These are phyloP conservation scores for Podarcis siculus DNA, from an alignment of 2,797 vertebrate genomes.

Conservation along the genomic window DNA sequence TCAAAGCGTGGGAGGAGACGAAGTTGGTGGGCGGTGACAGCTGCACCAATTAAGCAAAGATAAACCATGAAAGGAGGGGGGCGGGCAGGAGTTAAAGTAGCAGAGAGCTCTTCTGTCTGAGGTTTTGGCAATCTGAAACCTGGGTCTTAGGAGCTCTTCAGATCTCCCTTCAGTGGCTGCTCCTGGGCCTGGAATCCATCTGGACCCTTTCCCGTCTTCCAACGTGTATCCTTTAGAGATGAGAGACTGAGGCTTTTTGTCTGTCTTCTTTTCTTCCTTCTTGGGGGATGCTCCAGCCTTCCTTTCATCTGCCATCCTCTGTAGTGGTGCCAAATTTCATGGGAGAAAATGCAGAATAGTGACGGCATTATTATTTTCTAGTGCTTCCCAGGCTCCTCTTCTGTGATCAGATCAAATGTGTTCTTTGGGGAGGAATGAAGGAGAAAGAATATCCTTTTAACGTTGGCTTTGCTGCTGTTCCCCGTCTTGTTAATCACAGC, in stretches of 20 bases:
- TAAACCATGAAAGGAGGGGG: neutral
- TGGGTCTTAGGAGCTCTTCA: neutral
- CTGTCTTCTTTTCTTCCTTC: neutral
- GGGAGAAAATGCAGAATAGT: neutral
- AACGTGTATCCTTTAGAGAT: neutral
- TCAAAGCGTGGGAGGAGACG: conserved; percentile 5
- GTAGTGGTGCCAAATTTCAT: conserved; percentile 5
- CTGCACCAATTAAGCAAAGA: conserved; percentile 29
- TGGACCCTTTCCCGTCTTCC: neutral
- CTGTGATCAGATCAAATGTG: neutral
- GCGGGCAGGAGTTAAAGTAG: conserved; percentile 10
- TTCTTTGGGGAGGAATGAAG: neutral
- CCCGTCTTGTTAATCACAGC: neutral
- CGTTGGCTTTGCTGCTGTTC: neutral
- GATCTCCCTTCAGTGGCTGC: neutral
- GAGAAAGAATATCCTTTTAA: neutral
- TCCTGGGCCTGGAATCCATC: conserved; percentile 12
- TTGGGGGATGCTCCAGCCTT: neutral
- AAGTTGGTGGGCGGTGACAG: conserved; percentile 7
- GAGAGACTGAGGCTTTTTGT: neutral
- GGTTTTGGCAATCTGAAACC: neutral
- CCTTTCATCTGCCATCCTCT: neutral
- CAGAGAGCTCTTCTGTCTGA: neutral
- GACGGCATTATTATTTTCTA: neutral
- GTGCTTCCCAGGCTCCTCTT: neutral